Evolutionary conservation across 2,797 vertebrate species (phyloP).

Genomic region (Erpetoichthys calabaricus): DNA sequence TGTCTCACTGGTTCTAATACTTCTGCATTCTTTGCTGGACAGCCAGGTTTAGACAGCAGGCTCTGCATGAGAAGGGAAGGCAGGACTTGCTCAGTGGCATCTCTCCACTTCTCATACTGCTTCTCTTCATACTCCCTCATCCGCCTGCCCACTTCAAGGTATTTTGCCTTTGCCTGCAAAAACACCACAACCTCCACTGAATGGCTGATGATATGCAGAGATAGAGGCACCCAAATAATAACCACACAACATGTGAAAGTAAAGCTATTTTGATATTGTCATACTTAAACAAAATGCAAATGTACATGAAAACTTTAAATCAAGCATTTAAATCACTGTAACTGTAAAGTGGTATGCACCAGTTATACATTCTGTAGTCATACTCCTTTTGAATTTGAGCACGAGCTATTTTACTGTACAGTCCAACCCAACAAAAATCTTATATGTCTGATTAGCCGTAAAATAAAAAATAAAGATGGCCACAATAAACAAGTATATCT

Average conservation of each 20-base stretch:
- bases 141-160: conserved; percentile 44
- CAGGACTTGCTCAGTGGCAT: conserved; percentile 36
- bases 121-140: conserved; percentile 58
- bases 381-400: too few species aligned
- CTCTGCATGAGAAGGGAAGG: conserved; percentile 56
- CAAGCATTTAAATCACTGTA: too few species aligned
- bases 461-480: neutral
- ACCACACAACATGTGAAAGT: too few species aligned
- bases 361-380: too few species aligned
- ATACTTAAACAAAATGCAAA: too few species aligned
- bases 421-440: neutral
- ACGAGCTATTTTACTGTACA: too few species aligned
- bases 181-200: neutral
- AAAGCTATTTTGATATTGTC: too few species aligned
- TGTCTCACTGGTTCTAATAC: too few species aligned
- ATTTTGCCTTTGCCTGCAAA: conserved; percentile 61
- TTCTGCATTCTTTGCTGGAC: too few species aligned
- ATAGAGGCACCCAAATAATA: too few species aligned
- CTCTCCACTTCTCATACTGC: conserved; percentile 56
- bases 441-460: neutral
- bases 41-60: conserved; percentile 38
- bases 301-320: too few species aligned
- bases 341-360: too few species aligned
- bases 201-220: neutral
- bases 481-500: neutral